These are phyloP conservation scores for Syndactyla subalaris DNA, from an alignment of 2,797 vertebrate species.

Conservation along the genomic window DNA sequence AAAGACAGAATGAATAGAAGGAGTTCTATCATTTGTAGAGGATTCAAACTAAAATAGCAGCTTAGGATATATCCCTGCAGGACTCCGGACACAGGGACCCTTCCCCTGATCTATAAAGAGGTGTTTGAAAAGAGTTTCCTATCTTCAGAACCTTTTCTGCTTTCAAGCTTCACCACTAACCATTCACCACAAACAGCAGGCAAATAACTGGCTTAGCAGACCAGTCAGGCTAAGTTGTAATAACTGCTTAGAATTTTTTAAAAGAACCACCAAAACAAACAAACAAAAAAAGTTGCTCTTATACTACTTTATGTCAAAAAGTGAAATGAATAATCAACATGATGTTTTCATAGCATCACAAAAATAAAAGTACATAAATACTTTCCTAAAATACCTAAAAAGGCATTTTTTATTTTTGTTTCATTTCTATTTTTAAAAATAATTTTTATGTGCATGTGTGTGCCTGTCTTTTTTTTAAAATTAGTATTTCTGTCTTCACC, in stretches of 20 bases:
- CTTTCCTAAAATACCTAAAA: background rate
- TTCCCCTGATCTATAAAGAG: background rate
- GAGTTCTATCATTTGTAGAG: background rate
- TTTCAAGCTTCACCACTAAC: background rate
- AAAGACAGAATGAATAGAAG: background rate
- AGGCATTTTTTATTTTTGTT: background rate
- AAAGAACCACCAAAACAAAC: background rate
- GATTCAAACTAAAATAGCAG: background rate
- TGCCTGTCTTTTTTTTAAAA: background rate
- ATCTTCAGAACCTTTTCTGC: background rate
- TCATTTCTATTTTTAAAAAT: background rate
- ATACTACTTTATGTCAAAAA: background rate
- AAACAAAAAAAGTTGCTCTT: background rate
- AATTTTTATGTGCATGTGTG: background rate
- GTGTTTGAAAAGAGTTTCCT: background rate
- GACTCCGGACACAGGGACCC: background rate
- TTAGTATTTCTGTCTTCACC: background rate
- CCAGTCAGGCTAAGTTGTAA: background rate
- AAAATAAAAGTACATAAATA: background rate
- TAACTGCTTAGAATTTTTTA: background rate
- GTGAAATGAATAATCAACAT: background rate
- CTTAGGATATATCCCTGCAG: background rate
- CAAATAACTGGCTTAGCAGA: background rate
- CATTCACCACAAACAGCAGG: background rate
- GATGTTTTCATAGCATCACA: background rate